A percentile compares a stretch with the other conserved stretches of the same genome.
phyloP scores from a whole-genome alignment of 2,797 vertebrate genomes.

The Esox masquinongy region DNA sequence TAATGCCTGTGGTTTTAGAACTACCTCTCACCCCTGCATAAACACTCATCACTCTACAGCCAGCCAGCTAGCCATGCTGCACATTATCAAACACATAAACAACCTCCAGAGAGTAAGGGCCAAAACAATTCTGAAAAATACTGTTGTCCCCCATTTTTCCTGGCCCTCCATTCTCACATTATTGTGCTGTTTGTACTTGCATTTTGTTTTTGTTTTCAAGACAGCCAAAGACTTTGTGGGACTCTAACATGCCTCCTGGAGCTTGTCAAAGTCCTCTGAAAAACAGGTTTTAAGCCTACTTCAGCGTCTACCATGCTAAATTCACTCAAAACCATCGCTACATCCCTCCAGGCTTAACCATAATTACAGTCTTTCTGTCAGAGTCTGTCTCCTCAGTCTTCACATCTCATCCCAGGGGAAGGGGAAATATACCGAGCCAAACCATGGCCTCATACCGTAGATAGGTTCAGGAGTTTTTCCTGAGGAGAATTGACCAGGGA shows the following conservation, averaged over 20 bases:
- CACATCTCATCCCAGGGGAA: neutral
- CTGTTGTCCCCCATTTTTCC: slow-evolving; percentile 46
- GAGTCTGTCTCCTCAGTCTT: slow-evolving; percentile 3
- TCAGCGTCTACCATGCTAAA: neutral
- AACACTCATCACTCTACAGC: slow-evolving; percentile 52
- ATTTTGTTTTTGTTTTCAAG: slow-evolving; percentile 36
- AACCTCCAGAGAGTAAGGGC: slow-evolving; percentile 52
- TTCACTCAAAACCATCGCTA: slow-evolving; percentile 21
- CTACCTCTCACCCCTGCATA: slow-evolving; percentile 46
- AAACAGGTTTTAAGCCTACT: neutral
- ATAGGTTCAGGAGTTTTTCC: neutral
- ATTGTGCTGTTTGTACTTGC: slow-evolving; percentile 37
- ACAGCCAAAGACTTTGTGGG: slow-evolving; percentile 37
- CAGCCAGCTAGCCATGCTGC: slow-evolving; percentile 34
- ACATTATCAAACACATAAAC: slow-evolving; percentile 59
- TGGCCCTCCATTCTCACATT: slow-evolving; percentile 45
- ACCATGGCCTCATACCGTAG: neutral
- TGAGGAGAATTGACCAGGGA: neutral
- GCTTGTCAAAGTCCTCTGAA: neutral
- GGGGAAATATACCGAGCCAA: neutral
- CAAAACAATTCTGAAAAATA: slow-evolving; percentile 44
- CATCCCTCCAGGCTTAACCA: slow-evolving; percentile 41
- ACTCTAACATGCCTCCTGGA: neutral
- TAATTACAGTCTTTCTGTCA: slow-evolving; percentile 51
- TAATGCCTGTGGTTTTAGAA: slow-evolving; percentile 32